A percentile compares a stretch with the other conserved stretches of the same genome.
Evolutionary conservation across 2,113 vertebrate genomes (phyloP).

Genomic region (Thomomys bottae): DNA sequence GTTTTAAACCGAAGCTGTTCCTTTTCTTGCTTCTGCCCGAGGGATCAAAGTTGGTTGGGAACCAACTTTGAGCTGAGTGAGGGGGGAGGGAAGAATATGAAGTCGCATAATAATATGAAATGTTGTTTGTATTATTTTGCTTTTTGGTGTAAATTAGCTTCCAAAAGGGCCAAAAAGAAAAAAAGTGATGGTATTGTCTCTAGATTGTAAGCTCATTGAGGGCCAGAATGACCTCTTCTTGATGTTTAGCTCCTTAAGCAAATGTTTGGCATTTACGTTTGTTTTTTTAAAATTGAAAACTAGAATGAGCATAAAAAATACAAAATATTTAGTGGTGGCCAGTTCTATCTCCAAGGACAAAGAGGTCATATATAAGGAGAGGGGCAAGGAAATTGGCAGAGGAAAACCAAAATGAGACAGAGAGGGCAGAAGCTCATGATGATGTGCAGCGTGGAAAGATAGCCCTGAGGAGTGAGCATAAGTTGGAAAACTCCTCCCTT

Average conservation of each 20-base stretch:
- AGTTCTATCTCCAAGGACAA: neutral
- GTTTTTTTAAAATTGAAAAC: neutral
- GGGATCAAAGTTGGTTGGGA: neutral
- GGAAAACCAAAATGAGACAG: neutral
- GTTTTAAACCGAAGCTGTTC: slow-evolving; percentile 19
- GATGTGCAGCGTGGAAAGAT: neutral
- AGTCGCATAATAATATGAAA: slow-evolving; percentile 9
- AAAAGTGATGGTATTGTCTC: neutral
- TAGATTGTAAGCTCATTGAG: slow-evolving; percentile 60
- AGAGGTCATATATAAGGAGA: neutral
- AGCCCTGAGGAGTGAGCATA: neutral
- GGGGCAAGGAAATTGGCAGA: neutral
- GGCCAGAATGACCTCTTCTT: slow-evolving; percentile 42
- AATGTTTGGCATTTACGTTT: neutral
- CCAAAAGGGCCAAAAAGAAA: neutral
- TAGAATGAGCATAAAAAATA: neutral
- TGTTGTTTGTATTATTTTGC: neutral
- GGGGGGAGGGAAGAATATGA: neutral
- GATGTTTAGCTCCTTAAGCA: slow-evolving; percentile 1
- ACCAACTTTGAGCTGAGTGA: neutral
- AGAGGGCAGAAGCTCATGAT: neutral
- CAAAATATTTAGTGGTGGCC: neutral
- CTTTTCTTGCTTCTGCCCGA: neutral
- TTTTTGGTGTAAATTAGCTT: slow-evolving; percentile 13
- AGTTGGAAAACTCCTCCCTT: neutral